Evolutionary conservation across 2,113 vertebrate species (phyloP), one percentile per base, ranked within the genome.

Genomic region (Dasyornis broadbenti): DNA sequence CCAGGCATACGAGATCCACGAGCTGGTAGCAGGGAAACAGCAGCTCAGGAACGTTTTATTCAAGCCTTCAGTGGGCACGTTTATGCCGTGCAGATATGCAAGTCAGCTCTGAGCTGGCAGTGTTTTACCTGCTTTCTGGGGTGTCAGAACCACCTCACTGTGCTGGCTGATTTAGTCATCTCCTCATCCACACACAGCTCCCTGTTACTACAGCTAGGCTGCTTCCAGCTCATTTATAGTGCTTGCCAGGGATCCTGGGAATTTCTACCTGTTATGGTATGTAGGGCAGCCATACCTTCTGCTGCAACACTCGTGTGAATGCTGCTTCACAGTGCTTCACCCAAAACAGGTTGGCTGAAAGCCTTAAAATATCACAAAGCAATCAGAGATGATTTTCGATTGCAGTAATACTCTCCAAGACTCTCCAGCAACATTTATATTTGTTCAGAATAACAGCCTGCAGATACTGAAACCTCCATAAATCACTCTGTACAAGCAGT

Each of bases 51-150:
- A 23, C 16, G 31, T 28, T 65, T 69, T 12, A 69, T 15, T n/a
- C 49, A 20, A 26, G 18, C 17, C 76, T 65, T 31, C 75, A n/a
- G 31, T 0, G 2, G 49, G 63, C 45, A 49, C 33, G 7, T 44
- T 35, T 10, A 11, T 0, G 0, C 45, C 1, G 2, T 2, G 12
- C 19, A 56, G 44, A 24, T 15, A 22, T 8, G 49, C 0, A 1
- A 86, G 49, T 24, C 17, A 20, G 86, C 63, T 80, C n/a, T 1
- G 24, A 83, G 76, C 63, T 40, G 53, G 49, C 40, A 60, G 71
- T 6, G 37, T 13, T 76, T 23, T 6, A n/a, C 40, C 18, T 17
- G 19, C 22, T 53, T 69, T 28, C 57, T 72, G 61, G 22, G 70
- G 4, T 56, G 61, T 35, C 57, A 66, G 61, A 82, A 71, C 66